Base-by-base conservation (phyloP, 1,140 invertebrate species). In the Cydia pomonella region DNA sequence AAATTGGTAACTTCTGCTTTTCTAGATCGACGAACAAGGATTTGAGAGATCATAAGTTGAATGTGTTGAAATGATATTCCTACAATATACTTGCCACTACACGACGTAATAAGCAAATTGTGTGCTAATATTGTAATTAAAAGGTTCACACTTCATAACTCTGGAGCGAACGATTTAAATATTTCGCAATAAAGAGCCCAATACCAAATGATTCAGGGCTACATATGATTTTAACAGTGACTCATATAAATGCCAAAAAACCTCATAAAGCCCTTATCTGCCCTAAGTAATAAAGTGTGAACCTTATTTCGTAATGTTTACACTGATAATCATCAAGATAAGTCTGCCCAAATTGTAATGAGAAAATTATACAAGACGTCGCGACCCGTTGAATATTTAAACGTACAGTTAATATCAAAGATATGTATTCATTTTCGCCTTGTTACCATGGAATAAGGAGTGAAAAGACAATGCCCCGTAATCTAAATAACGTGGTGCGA, bases 301-400 rank as follows among this genome's bases (percentile, higher is more conserved):
- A 59, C 53, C 53, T 59, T 23, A 59, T 59, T 59, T 59, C 21
- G 3, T 23, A 59, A 59, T 59, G 53, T 59, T 59, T 59, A 59
- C 53, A 23, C 9, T 59, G 21, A 59, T 21, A 59, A 59, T 59
- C 23, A 59, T 12, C 53, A 1, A 23, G 53, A 59, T 23, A 59
- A 59, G 9, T 23, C 53, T 23, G 53, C 18, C 53, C 53, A 10
- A 59, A 59, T 59, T 59, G 21, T 23, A 59, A 59, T 59, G 53
- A 23, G 53, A 59, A 59, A 59, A 59, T 59, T 59, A 59, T 59
- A 59, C 21, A 59, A 18, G n/a, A 50, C 47, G 16, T 50, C 4
- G 47, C 47, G 47, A 50, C n/a, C 47, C 7, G n/a, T 50, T 50
- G 47, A 50, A 50, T 50, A 50, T 50, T 50, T 50, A 50, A 50